phyloP scores from a whole-genome alignment of 2,113 vertebrate species.

The Pongo pygmaeus region DNA sequence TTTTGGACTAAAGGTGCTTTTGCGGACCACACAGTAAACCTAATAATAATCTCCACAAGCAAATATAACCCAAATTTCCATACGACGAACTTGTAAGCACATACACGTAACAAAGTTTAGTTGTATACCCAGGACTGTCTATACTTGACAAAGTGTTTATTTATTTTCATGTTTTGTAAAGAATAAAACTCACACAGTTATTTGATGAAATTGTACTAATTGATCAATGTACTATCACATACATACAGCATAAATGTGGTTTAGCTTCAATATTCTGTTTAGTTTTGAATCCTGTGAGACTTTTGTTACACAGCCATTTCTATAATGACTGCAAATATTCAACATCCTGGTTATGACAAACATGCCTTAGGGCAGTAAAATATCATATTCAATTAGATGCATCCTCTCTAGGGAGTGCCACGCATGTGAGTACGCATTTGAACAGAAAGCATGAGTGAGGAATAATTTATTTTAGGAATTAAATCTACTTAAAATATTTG shows the following conservation, averaged over 20 bases:
- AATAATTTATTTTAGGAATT: constrained; percentile 63
- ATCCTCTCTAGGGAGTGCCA: neutral
- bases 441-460: constrained; percentile 15
- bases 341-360: constrained; percentile 15
- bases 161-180: constrained; percentile 7
- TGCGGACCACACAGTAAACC: neutral
- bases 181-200: neutral
- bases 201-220: constrained; percentile 44
- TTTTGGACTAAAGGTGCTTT: neutral
- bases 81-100: neutral
- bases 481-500: constrained; percentile 46
- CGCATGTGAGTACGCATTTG: constrained; percentile 5
- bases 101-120: neutral
- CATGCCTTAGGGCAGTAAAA: constrained; percentile 51
- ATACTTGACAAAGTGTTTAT: neutral
- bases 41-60: neutral
- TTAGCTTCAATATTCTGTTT: constrained; percentile 17
- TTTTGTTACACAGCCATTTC: constrained; percentile 29
- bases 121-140: neutral
- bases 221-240: constrained; percentile 2
- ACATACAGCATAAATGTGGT: constrained; percentile 19
- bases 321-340: constrained; percentile 55
- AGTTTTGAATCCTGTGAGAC: constrained; percentile 37
- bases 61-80: neutral
- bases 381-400: constrained; percentile 50